Evolutionary conservation across 1,140 invertebrate genomes (phyloP).

Genomic region (Aradophagus sp.): DNA sequence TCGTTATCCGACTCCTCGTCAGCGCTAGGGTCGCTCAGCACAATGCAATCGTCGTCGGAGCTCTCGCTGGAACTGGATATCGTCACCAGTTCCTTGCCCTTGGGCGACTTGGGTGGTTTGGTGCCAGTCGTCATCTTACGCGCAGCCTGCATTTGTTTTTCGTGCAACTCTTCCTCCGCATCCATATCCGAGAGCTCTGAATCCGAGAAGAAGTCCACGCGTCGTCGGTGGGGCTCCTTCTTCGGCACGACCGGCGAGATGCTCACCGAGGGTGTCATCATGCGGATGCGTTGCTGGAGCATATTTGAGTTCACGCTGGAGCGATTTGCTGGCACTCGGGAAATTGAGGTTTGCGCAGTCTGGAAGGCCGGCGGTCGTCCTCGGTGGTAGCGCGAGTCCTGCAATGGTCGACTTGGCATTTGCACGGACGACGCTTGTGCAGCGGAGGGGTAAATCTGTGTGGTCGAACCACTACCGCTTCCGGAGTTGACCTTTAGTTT

Average conservation of each 20-base stretch:
- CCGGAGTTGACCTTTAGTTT: slow-evolving; percentile 38
- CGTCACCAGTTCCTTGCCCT: slow-evolving; percentile 76
- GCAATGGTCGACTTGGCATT: slow-evolving; percentile 29
- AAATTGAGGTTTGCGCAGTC: slow-evolving; percentile 68
- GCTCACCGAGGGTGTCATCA: slow-evolving; percentile 75
- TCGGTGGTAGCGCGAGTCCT: slow-evolving; percentile 59
- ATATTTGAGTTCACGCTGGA: slow-evolving; percentile 62
- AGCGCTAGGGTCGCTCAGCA: slow-evolving; percentile 82
- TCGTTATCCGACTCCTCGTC: slow-evolving; percentile 78
- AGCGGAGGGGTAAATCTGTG: slow-evolving; percentile 18
- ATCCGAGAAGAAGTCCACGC: slow-evolving; percentile 69
- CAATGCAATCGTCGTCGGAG: slow-evolving; percentile 87
- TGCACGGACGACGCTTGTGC: slow-evolving; percentile 1
- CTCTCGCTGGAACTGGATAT: slow-evolving; percentile 81
- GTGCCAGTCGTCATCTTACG: slow-evolving; percentile 62
- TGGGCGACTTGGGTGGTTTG: slow-evolving; percentile 69
- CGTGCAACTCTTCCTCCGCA: slow-evolving; percentile 65
- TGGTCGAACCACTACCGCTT: slow-evolving; percentile 61
- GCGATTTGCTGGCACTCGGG: slow-evolving; percentile 63
- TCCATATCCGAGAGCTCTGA: slow-evolving; percentile 70
- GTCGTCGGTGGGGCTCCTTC: slow-evolving; percentile 68
- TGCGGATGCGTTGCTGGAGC: slow-evolving; percentile 71
- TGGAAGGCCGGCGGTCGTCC: slow-evolving; percentile 61
- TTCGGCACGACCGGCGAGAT: slow-evolving; percentile 74
- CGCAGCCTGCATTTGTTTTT: slow-evolving; percentile 65